These are phyloP conservation scores for Eurypyga helias DNA, from an alignment of 2,113 vertebrate species.

Conservation along the genomic window DNA sequence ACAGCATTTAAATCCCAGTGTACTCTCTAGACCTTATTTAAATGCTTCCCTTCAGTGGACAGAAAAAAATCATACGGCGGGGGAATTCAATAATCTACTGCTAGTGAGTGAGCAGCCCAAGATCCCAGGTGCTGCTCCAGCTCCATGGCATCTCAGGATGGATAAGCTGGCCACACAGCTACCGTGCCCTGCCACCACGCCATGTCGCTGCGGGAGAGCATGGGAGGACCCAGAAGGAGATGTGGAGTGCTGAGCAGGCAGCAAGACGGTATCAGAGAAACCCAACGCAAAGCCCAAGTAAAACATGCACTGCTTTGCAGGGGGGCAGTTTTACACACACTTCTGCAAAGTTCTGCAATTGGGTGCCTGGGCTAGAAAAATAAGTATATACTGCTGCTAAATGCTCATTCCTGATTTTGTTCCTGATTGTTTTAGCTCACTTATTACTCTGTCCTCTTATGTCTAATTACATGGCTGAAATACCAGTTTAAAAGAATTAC, in stretches of 20 bases:
- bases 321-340: not conserved
- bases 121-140: not conserved
- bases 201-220: not conserved
- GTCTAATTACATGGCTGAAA: not conserved
- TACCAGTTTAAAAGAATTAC: not conserved
- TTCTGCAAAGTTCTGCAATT: not conserved
- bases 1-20: not conserved
- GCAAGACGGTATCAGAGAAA: not conserved
- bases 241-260: not conserved
- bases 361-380: not conserved
- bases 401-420: not conserved
- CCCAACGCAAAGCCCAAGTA: not conserved
- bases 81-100: not conserved
- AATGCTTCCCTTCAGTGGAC: not conserved
- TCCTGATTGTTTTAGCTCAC: not conserved
- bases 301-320: not conserved
- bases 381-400: not conserved
- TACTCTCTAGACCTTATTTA: not conserved
- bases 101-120: not conserved
- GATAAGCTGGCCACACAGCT: not conserved
- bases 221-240: fast-evolving
- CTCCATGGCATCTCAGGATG: not conserved
- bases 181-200: fast-evolving
- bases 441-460: not conserved
- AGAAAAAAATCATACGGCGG: not conserved